Base-by-base conservation (phyloP, 2,797 vertebrate genomes). In the Hyperoplus lanceolatus region DNA sequence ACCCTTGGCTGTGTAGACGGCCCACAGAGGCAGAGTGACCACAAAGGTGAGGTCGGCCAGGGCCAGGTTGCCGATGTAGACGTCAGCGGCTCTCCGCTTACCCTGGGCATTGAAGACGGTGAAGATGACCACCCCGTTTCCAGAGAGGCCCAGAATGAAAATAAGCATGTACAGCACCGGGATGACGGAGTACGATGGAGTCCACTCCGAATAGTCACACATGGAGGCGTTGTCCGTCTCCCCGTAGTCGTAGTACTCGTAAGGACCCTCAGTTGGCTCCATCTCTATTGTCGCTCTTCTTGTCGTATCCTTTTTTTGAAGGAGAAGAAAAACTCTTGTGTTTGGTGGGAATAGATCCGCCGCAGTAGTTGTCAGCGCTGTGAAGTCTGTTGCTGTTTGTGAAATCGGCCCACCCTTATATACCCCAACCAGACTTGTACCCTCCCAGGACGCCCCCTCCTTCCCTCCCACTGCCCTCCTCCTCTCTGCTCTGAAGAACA, bases 21-120 rank as follows among this genome's bases (percentile, higher is more conserved):
- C 97, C 96, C 97, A 98, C 70, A 98, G 95, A 0, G 97, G 97
- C 81, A 98, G 93, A 7, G 96, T 96, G 74, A 96, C 93, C 45
- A 97, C 94, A 8, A 97, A 98, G 68, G 97, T 95, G 82, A 97
- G 94, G 95, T 97, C 97, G 0, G 97, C 97, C 80, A 97, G 83
- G 0, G 97, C 97, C 91, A 98, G 95, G 91, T 97, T 96, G 54
- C 96, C 96, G 8, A 97, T 96, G 94, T 97, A 97, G 81, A 97
- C 82, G 62, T 98, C 97, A 0, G 96, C 92, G 0, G 95, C 93
- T 45, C 96, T 94, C 39, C 94, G 94, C 89, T 89, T 96, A 45
- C 93, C 93, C 75, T 96, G 94, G 38, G 94, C 94, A 39, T 95
- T 90, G 96, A 95, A 97, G 63, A 97, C 96, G 0, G 96, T 96